Evolutionary conservation across 2,113 vertebrate species (phyloP).

Genomic region (Phodopus roborovskii): DNA sequence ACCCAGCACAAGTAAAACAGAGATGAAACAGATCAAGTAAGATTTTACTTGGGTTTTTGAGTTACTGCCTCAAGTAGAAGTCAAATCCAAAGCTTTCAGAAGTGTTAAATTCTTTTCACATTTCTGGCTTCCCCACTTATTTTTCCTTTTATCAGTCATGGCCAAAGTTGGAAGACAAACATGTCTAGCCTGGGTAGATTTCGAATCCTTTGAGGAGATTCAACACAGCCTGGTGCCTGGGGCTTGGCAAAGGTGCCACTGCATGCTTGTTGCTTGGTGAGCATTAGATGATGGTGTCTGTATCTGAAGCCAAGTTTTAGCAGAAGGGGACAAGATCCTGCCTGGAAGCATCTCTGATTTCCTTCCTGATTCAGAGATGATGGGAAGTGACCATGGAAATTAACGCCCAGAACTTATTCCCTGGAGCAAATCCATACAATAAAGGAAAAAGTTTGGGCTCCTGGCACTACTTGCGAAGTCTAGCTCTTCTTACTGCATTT

Average conservation of each 20-base stretch:
- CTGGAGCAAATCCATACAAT: constrained; percentile 33
- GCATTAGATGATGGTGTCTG: constrained; percentile 3
- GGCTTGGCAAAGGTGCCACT: constrained; percentile 37
- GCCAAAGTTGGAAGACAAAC: constrained; percentile 34
- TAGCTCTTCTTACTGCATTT: constrained; percentile 5
- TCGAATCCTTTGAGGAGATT: constrained; percentile 23
- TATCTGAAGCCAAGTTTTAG: constrained; percentile 26
- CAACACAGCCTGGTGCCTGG: constrained; percentile 26
- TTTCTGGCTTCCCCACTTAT: constrained; percentile 54
- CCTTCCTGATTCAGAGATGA: not conserved
- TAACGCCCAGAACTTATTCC: constrained; percentile 33
- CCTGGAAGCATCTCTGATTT: not conserved
- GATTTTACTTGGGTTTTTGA: constrained; percentile 59
- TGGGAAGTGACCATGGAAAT: constrained; percentile 51
- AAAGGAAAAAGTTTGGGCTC: constrained; percentile 15
- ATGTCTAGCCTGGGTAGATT: constrained; percentile 45
- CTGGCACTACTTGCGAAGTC: constrained; percentile 19
- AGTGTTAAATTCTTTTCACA: constrained; percentile 61
- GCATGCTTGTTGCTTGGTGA: not conserved
- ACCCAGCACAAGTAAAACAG: constrained; percentile 20
- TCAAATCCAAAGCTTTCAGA: constrained; percentile 53
- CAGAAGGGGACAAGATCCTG: not conserved
- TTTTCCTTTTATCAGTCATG: constrained; percentile 56
- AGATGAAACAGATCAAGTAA: constrained; percentile 1
- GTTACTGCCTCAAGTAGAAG: constrained; percentile 42